phyloP scores from a whole-genome alignment of 2,113 vertebrate species.

The Mormyrus lacerda region DNA sequence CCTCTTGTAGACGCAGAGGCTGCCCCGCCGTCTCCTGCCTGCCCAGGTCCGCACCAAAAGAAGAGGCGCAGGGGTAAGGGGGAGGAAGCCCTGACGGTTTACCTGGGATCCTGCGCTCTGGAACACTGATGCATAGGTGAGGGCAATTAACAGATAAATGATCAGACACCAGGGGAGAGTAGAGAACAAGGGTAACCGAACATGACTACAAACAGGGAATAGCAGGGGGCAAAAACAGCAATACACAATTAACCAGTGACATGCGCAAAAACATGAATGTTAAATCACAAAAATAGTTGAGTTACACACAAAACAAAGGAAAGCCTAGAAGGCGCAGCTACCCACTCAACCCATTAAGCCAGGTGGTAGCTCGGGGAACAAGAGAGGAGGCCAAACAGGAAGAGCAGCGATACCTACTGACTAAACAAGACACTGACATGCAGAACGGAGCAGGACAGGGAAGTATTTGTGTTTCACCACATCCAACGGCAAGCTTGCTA shows the following conservation, averaged over 20 bases:
- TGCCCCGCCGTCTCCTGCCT: too few species aligned
- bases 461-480: background rate
- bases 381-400: background rate
- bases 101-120: too few species aligned
- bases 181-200: background rate
- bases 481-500: background rate
- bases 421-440: background rate
- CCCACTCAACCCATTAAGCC: background rate
- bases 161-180: background rate
- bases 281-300: background rate
- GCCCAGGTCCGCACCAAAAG: too few species aligned
- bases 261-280: background rate
- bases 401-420: background rate
- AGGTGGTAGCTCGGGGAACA: background rate
- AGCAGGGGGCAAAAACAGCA: background rate
- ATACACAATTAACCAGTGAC: background rate
- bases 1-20: too few species aligned
- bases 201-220: background rate
- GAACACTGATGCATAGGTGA: background rate
- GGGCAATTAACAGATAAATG: background rate
- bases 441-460: background rate
- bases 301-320: background rate
- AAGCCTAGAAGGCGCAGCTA: background rate
- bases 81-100: too few species aligned
- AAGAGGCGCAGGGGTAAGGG: too few species aligned